These are phyloP conservation scores for Seriola rivoliana DNA, from an alignment of 2,113 vertebrate species.

Conservation along the genomic window DNA sequence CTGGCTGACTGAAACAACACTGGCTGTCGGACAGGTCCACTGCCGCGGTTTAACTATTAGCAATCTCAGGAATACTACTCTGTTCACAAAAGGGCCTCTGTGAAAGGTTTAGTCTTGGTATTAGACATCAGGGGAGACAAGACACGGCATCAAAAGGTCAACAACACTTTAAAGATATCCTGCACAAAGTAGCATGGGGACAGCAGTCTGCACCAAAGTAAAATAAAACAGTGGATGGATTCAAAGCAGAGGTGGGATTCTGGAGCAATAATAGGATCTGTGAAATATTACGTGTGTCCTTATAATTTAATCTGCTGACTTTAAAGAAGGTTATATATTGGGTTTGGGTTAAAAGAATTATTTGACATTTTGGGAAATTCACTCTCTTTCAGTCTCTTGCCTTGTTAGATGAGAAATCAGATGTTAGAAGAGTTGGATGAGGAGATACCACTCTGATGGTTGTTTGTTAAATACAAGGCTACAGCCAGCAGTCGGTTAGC, in stretches of 20 bases:
- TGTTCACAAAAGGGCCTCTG: constrained; percentile 57
- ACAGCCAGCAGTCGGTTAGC: not conserved
- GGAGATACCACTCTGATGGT: not conserved
- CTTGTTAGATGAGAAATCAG: not conserved
- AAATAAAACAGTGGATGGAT: not conserved
- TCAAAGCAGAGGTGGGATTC: not conserved
- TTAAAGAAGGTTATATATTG: not conserved
- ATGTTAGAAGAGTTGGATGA: not conserved
- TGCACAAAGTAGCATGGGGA: not conserved
- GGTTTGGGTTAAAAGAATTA: too few relatives aligned
- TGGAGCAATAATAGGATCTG: not conserved
- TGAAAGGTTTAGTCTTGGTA: constrained; percentile 28
- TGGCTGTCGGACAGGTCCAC: constrained; percentile 38
- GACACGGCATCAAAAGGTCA: constrained; percentile 28
- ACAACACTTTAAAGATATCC: not conserved
- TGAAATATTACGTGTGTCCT: not conserved
- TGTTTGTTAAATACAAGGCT: not conserved
- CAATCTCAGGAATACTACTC: constrained; percentile 32
- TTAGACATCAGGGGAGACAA: constrained; percentile 35
- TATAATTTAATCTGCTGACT: not conserved
- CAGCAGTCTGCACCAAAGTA: not conserved
- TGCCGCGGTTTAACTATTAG: constrained; percentile 39
- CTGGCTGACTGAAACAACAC: constrained; percentile 48
- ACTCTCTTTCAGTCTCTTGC: not conserved
- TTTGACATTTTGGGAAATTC: not conserved